A percentile compares a stretch with the other conserved stretches of the same genome.
phyloP scores from a whole-genome alignment of 2,888 invertebrate genomes.

The Papilio protenor region DNA sequence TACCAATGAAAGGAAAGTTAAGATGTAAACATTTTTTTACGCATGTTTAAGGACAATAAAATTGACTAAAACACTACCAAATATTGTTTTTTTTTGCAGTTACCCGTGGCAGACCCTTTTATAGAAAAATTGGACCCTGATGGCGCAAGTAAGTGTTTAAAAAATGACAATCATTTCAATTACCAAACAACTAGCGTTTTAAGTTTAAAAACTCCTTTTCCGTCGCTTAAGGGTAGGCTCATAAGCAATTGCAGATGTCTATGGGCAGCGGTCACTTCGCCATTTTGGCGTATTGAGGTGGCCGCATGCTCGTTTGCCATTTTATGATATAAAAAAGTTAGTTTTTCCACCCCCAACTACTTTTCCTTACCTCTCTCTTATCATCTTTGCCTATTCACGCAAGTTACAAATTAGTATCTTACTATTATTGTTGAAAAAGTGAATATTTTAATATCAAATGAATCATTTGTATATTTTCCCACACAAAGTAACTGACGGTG shows the following conservation, averaged over 20 bases:
- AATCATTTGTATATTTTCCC: background rate
- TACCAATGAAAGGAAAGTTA: background rate
- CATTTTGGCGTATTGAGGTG: too few species aligned
- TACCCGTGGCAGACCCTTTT: conserved; percentile 96
- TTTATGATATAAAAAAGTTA: too few species aligned
- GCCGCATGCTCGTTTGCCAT: too few species aligned
- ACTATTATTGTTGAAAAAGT: background rate
- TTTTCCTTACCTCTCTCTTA: too few species aligned
- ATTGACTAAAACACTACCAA: background rate
- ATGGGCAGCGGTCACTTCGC: too few species aligned
- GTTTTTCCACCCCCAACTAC: background rate
- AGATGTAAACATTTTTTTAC: background rate
- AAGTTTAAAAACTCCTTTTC: too few species aligned
- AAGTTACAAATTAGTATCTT: background rate
- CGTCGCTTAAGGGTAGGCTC: too few species aligned
- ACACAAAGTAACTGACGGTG: background rate
- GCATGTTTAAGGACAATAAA: background rate
- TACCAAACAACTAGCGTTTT: too few species aligned
- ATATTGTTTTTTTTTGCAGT: conserved; percentile 84
- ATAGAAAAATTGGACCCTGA: conserved; percentile 86
- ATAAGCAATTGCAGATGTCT: too few species aligned
- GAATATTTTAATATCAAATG: background rate
- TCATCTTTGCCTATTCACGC: too few species aligned
- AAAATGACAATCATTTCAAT: background rate
- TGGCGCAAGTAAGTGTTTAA: conserved; percentile 55